Evolutionary conservation across 2,113 vertebrate species (phyloP), one percentile per base, ranked within the genome.

Genomic region (human): DNA sequence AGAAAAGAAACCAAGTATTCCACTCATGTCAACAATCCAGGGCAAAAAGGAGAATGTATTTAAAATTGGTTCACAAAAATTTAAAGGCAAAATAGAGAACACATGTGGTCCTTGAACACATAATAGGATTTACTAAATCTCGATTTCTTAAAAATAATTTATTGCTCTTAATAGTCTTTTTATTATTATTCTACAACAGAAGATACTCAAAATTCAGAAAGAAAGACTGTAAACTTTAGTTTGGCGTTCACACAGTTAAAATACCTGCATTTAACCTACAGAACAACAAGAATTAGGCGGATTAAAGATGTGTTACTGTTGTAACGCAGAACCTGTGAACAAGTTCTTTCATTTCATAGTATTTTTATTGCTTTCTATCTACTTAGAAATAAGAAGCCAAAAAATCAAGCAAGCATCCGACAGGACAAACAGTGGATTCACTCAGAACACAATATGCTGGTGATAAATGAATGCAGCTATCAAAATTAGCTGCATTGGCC

Each of bases 131-230:
- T 99, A 99, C 99, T 99, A 99, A 99, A 99, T 99, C 98, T 98
- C 98, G 99, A 99, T 99, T 99, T 99, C 98, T 99, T 99, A 99
- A 99, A 99, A 99, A 99, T 99, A 99, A 99, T 99, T 99, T 99
- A 99, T 99, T 99, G 99, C 99, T 99, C 99, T 99, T 99, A 99
- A 99, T 99, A 99, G 98, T 99, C 98, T 98, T 98, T 98, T 98
- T 99, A 98, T 98, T 98, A 97, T 98, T 98, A 98, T 98, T 99
- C 99, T 99, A 99, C 99, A 99, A 99, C 99, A 99, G 99, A 99
- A 99, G 99, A 99, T 99, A 99, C 99, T 99, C 99, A 99, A 99
- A 99, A 99, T 99, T 99, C 99, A 99, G 98, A 99, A 99, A 99
- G 98, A 99, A 99, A 99, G 99, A 98, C 97, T 99, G 99, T 99